A percentile compares a stretch with the other conserved stretches of the same genome.
phyloP scores from a whole-genome alignment of 2,797 vertebrate genomes.

The Enteromius thamalakanensis region DNA sequence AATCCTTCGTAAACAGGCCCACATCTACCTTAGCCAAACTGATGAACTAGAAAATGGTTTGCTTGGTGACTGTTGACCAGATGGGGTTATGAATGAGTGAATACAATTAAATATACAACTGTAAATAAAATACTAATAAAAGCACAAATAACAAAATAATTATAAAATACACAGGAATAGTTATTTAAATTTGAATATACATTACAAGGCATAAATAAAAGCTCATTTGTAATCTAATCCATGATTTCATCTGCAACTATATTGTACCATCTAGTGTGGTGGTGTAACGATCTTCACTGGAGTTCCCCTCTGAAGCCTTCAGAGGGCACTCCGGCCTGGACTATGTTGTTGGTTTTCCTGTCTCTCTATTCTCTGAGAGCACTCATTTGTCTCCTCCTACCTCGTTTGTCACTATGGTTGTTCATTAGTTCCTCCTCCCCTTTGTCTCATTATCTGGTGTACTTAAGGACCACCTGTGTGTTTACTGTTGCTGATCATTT shows the following conservation, averaged over 20 bases:
- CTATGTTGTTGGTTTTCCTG: too few relatives aligned
- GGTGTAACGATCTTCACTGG: too few relatives aligned
- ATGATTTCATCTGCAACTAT: not conserved
- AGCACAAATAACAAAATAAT: not conserved
- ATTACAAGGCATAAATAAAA: not conserved
- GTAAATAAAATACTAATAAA: not conserved
- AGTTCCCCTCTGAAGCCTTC: too few relatives aligned
- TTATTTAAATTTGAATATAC: not conserved
- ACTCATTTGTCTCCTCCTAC: too few relatives aligned
- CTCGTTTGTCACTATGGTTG: too few relatives aligned
- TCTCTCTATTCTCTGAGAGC: too few relatives aligned
- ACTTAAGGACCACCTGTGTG: too few relatives aligned
- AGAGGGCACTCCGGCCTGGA: too few relatives aligned
- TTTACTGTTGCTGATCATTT: too few relatives aligned
- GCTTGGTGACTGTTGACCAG: not conserved
- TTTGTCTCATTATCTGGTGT: too few relatives aligned
- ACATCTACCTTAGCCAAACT: not conserved
- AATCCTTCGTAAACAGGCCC: not conserved
- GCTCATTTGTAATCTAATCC: not conserved
- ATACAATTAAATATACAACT: not conserved
- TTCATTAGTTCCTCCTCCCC: too few relatives aligned
- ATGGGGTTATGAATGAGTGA: not conserved
- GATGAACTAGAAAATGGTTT: not conserved
- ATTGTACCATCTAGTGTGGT: too few relatives aligned
- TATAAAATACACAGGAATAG: not conserved